Conservation (phyloP, 2,113 vertebrate genomes). For the Clarias batrachus region DNA sequence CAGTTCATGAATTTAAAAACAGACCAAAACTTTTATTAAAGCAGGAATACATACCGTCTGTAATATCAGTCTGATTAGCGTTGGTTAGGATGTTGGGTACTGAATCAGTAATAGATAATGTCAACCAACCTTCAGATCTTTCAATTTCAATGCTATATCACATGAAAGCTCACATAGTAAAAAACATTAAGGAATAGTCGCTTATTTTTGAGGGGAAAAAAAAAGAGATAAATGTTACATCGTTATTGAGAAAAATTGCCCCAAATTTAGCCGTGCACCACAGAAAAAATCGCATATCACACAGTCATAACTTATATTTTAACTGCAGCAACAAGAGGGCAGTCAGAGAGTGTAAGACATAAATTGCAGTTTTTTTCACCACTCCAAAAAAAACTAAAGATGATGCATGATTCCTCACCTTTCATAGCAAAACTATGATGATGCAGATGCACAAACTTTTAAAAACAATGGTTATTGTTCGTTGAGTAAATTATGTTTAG, state of each 20-base stretch:
- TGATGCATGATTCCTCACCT: background rate
- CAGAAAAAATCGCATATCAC: background rate
- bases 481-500: background rate
- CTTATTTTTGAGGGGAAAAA: background rate
- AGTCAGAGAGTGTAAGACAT: background rate
- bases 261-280: background rate
- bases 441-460: background rate
- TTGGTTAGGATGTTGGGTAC: background rate
- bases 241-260: background rate
- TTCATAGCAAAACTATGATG: background rate
- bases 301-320: background rate
- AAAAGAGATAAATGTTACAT: background rate
- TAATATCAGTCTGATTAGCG: background rate
- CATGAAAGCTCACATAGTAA: background rate
- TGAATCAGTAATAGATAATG: background rate
- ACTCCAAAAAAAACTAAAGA: background rate
- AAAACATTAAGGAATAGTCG: background rate
- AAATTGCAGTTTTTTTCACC: background rate
- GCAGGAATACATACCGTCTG: background rate
- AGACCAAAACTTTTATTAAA: background rate
- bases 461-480: background rate
- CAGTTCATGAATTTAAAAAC: background rate
- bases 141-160: background rate
- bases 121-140: background rate
- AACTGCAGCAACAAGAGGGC: background rate